These are phyloP conservation scores for Drosophila ananassae DNA, from an alignment of 1,140 invertebrate species.

Conservation along the genomic window DNA sequence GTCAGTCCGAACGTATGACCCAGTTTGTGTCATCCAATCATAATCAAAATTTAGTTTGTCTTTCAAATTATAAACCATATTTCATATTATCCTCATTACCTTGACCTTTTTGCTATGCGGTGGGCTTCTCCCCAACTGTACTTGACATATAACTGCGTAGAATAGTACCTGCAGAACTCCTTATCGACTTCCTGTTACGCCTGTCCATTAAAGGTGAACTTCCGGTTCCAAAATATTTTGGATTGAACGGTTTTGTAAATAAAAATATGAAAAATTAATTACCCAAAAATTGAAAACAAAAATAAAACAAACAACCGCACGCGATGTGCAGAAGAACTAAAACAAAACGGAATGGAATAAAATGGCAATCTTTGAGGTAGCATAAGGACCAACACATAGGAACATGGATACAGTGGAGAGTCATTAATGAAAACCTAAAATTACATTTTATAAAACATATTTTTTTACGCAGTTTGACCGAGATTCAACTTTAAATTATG, in stretches of 20 bases:
- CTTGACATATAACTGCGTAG: not conserved
- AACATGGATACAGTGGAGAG: not conserved
- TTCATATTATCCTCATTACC: slow-evolving; percentile 17
- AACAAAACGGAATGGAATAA: slow-evolving; percentile 63
- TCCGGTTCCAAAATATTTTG: slow-evolving; percentile 2
- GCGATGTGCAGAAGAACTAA: slow-evolving; percentile 60
- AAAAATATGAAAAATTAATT: slow-evolving; percentile 26
- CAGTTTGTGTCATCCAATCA: not conserved
- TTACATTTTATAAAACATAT: not conserved
- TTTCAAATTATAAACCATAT: not conserved
- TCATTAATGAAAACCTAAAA: not conserved
- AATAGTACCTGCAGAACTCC: slow-evolving; percentile 57
- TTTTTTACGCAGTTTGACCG: too few species aligned
- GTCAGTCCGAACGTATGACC: not conserved
- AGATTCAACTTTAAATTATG: too few species aligned
- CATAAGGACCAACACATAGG: slow-evolving; percentile 28
- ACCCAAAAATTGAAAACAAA: slow-evolving; percentile 44
- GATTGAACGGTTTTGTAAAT: not conserved
- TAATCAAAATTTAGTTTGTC: not conserved
- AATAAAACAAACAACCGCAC: slow-evolving; percentile 42
- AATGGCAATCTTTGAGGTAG: slow-evolving; percentile 38
- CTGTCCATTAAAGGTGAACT: slow-evolving; percentile 42
- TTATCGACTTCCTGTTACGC: slow-evolving; percentile 29
- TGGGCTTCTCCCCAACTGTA: slow-evolving; percentile 28
- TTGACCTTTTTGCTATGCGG: slow-evolving; percentile 37